Base-by-base conservation (phyloP, 2,888 invertebrate species). In the Plusia festucae region DNA sequence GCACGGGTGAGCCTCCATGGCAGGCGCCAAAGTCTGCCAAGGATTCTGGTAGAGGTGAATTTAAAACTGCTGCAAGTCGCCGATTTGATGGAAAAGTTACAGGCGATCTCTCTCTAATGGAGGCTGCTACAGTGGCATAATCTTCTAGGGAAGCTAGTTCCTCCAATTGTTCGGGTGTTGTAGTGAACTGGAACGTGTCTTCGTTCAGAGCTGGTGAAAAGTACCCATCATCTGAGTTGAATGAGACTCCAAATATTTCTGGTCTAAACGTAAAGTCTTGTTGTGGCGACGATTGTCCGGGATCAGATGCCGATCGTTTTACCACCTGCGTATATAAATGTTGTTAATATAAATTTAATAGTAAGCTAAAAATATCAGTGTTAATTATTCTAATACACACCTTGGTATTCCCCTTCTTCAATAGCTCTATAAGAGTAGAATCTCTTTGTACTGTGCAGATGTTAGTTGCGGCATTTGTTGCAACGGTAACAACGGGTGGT, bases 21-120 rank as follows among this genome's bases (percentile, higher is more conserved):
- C 97, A 97, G 68, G 98, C 97, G 83, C 97, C 97, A 89, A 98
- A 97, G 90, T 98, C 97, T 22, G 98, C 97, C 78, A 97, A 90
- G 67, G 97, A 97, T 91, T 98, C 97, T 2, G 97, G 97, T 55
- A 98, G 90, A 0, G 97, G 97, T 16, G 97, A 97, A 88, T 97
- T 97, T 27, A 97, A 94, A 24, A 97, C 96, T 1, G 97, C 97
- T 86, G 97, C 97, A 13, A 97, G 94, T 74, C 97, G 96, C 68
- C 97, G 96, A 86, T 97, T 97, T 16, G 97, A 97, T 69, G 96
- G 96, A 81, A 95, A 96, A 54, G 95, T 95, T 32, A 96, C 95
- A n/a, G 95, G 94, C n/a, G 95, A 95, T 60, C 94, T 88, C 76
- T 96, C 96, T 83, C 96, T 93, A 76, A 96, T 93, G 22, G 95